Evolutionary conservation across 1,140 invertebrate species (phyloP), one percentile per base, ranked within the genome.

Genomic region (Nomia melanderi): DNA sequence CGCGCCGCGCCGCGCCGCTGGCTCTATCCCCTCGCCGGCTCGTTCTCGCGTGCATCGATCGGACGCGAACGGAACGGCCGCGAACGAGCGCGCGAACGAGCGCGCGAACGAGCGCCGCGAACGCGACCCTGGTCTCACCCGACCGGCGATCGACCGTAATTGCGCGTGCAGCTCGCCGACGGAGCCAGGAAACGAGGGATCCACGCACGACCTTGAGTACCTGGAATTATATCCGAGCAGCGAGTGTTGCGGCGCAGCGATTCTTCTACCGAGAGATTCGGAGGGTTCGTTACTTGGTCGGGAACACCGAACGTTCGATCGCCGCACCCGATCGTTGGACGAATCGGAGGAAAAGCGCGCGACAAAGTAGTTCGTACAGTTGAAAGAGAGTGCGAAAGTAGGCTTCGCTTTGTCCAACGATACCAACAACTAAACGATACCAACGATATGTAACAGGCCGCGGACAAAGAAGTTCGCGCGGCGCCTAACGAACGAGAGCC

Each of bases 401-500:
- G n/a, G n/a, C n/a, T n/a, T n/a, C n/a, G n/a, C n/a, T n/a, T n/a
- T n/a, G n/a, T n/a, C n/a, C n/a, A n/a, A n/a, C n/a, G n/a, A n/a
- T n/a, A n/a, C n/a, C n/a, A n/a, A n/a, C n/a, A n/a, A n/a, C n/a
- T n/a, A n/a, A n/a, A n/a, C n/a, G n/a, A n/a, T n/a, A n/a, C n/a
- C n/a, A n/a, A n/a, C n/a, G n/a, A n/a, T n/a, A n/a, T n/a, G 41
- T 25, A 47, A 65, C 20, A 50, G 33, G 41, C 41, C 47, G 47
- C 9, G 47, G 54, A 57, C 54, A 31, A 56, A 29, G 54, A 56
- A 41, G 65, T 69, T 69, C 50, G 65, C 27, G 23, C 17, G 12
- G 12, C 6, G n/a, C 2, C 11, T 41, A 65, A 65, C 25, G 63
- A 31, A 65, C 17, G 17, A 31, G n/a, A 23, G 63, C 14, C 27